Percentiles rank a stretch among this genome's conserved stretches.
phyloP scores from a whole-genome alignment of 2,797 vertebrate species.

The Emydoidea blandingii region DNA sequence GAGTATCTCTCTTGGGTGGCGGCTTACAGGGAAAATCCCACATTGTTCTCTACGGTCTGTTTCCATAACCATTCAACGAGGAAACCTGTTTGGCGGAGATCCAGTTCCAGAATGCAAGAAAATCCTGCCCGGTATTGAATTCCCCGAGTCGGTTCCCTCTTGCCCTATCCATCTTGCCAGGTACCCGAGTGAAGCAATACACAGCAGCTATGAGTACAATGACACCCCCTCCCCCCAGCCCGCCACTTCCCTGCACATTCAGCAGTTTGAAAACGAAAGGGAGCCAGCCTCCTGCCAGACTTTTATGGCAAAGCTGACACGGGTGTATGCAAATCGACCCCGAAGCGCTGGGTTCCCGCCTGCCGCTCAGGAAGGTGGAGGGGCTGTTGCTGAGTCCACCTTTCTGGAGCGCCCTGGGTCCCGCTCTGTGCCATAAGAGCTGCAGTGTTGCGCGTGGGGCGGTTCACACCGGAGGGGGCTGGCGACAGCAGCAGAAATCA shows the following conservation, averaged over 20 bases:
- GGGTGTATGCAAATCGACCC: neutral
- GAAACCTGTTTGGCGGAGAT: neutral
- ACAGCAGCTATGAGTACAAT: neutral
- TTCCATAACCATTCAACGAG: neutral
- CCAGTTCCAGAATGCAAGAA: neutral
- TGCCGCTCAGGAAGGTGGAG: neutral
- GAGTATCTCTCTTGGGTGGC: neutral
- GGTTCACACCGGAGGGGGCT: neutral
- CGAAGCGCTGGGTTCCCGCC: neutral
- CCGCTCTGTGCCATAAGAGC: neutral
- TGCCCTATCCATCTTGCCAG: neutral
- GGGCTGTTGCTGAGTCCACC: conserved; percentile 20
- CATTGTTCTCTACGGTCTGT: neutral
- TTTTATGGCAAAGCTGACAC: neutral
- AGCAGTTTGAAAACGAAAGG: neutral
- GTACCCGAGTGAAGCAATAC: neutral
- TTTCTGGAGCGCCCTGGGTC: neutral
- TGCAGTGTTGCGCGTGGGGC: neutral
- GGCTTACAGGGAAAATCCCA: neutral
- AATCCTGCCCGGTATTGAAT: neutral
- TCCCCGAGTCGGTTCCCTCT: neutral
- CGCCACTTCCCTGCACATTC: neutral
- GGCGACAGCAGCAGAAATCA: fast-evolving
- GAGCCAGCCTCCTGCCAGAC: neutral
- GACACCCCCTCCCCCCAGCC: neutral